Evolutionary conservation across 2,888 invertebrate species (phyloP), one percentile per base, ranked within the genome.

Genomic region (Zaprionus obscuricornis): DNA sequence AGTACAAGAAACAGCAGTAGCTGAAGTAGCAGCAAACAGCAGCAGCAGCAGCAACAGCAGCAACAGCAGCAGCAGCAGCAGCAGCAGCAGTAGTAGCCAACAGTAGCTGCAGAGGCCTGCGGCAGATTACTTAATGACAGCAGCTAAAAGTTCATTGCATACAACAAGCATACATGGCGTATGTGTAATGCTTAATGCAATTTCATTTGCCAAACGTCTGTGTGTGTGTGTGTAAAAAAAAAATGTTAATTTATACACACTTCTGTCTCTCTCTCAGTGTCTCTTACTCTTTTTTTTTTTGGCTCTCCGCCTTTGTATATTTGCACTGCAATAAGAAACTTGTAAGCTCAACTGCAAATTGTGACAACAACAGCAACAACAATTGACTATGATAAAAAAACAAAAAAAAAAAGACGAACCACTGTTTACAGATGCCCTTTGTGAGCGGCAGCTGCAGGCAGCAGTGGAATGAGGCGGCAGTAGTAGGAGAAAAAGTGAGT

Each of bases 151-250:
- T 13, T 11, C 5, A 5, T 29, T 14, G 1, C 13, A 8, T n/a
- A n/a, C n/a, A n/a, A n/a, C 13, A 11, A 36, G 39, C 34, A 27
- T 50, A 6, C 16, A 45, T 20, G 58, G 67, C 75, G 82, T 75
- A 78, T 82, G 63, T 73, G 67, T 39, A 67, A 76, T 70, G 74
- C n/a, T 67, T 70, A 78, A 82, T 79, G 83, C 68, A 83, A 68
- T 79, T 82, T 69, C 27, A 54, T 56, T 24, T n/a, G n/a, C 17
- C 34, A 16, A n/a, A 26, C 31, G 16, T 54, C 36, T 29, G 17
- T 18, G 37, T 20, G 52, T 36, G 27, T 29, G 43, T 36, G 26
- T 27, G 26, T 42, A 22, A 4, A 22, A 22, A 5, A 45, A 40
- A 65, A 67, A 75, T 65, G 72, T 75, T 75, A 77, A 75, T 77